Evolutionary conservation across 2,113 vertebrate species (phyloP).

Genomic region (Myrmecobius fasciatus): DNA sequence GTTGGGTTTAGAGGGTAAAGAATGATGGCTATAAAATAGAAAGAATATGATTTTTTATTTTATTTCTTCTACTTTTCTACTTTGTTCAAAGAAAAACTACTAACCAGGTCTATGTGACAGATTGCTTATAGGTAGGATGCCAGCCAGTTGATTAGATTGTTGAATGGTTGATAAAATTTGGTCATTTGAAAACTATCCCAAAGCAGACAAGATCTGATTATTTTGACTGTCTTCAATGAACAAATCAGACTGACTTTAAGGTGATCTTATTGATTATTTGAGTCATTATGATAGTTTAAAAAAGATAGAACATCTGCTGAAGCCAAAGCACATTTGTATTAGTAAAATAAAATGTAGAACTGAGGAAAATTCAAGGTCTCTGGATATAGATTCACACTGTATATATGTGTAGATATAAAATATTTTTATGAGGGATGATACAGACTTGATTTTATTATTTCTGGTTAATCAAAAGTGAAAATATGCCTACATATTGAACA

Average conservation of each 20-base stretch:
- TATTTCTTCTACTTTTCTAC: conserved; percentile 3
- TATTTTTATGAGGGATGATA: not conserved
- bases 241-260: not conserved
- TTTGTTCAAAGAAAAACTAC: conserved; percentile 7
- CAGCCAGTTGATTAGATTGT: conserved; percentile 32
- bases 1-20: conserved; percentile 21
- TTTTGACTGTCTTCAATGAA: not conserved
- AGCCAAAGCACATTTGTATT: not conserved
- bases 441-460: not conserved
- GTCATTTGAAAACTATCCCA: conserved; percentile 11
- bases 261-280: too few species aligned
- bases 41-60: not conserved
- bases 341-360: not conserved
- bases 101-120: conserved; percentile 2
- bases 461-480: not conserved
- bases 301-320: not conserved
- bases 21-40: conserved; percentile 34
- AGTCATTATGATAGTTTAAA: not conserved
- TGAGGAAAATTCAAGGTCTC: not conserved
- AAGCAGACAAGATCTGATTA: not conserved
- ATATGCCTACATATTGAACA: not conserved
- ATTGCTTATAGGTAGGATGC: conserved; percentile 15
- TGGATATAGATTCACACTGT: not conserved
- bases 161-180: conserved; percentile 32
- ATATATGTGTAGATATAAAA: not conserved